Evolutionary conservation across 2,797 vertebrate genomes (phyloP).

Genomic region (Liparis tanakae): DNA sequence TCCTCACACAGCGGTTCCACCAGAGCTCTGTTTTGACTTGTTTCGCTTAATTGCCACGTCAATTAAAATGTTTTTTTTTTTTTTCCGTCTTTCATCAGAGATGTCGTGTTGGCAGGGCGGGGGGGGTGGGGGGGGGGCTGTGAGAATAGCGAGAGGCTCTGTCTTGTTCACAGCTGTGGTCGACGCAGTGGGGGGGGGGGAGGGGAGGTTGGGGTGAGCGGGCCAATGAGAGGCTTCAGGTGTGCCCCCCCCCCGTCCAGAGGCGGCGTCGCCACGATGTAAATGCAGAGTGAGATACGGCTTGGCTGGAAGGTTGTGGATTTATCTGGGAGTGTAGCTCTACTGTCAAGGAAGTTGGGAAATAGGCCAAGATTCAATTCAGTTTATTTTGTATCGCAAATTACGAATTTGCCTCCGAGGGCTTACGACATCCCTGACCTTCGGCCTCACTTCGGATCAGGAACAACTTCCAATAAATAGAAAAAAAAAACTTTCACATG

Average conservation of each 20-base stretch:
- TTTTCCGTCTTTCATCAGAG: slow-evolving; percentile 28
- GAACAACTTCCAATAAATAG: too few relatives aligned
- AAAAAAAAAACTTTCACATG: too few relatives aligned
- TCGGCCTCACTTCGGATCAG: too few relatives aligned
- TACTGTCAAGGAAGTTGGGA: too few relatives aligned
- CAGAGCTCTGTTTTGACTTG: slow-evolving; percentile 76
- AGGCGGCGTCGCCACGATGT: slow-evolving; percentile 42
- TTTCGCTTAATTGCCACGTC: slow-evolving; percentile 75
- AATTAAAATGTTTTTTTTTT: slow-evolving; percentile 80
- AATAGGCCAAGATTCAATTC: too few relatives aligned
- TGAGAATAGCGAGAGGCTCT: slow-evolving; percentile 42
- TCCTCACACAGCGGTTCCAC: slow-evolving; percentile 56
- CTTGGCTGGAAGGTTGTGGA: slow-evolving; percentile 10
- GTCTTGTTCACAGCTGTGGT: slow-evolving; percentile 61
- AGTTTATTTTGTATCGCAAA: too few relatives aligned
- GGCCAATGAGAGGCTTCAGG: slow-evolving; percentile 20
- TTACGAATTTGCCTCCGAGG: too few relatives aligned
- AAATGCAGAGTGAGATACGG: slow-evolving; percentile 24
- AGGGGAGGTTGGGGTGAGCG: slow-evolving; percentile 17
- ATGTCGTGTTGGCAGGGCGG: slow-evolving; percentile 50
- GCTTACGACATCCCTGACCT: too few relatives aligned
- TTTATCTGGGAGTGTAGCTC: background rate
- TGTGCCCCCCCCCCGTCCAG: slow-evolving; percentile 42
- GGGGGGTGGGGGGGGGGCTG: background rate
- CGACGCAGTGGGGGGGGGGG: slow-evolving; percentile 10